Conservation (phyloP, 2,888 invertebrate genomes). For the Dermolepida albohirtum region DNA sequence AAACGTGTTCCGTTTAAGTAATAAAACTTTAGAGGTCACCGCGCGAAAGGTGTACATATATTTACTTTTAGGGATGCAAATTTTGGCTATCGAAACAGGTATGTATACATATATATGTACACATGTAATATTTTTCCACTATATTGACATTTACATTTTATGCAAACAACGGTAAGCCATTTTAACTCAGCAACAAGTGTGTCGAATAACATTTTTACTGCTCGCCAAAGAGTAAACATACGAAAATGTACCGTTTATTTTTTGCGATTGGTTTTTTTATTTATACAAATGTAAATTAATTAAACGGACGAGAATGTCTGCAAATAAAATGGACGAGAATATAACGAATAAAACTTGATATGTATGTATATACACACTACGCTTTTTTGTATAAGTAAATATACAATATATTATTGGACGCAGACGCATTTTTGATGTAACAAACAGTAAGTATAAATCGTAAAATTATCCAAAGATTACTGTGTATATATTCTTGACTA, state of each 20-base stretch:
- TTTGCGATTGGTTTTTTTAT: conserved; percentile 25
- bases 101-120: neutral
- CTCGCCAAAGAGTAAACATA: conserved; percentile 1
- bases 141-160: conserved; percentile 8
- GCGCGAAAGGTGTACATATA: no score
- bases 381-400: neutral
- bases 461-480: no score
- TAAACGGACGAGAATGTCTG: neutral
- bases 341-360: no score
- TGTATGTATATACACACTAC: no score
- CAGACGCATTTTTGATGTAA: no score
- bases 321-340: conserved; percentile 13
- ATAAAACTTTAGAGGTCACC: no score
- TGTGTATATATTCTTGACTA: no score
- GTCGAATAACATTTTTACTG: conserved; percentile 36
- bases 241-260: conserved; percentile 36
- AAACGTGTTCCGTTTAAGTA: no score
- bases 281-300: conserved; percentile 21
- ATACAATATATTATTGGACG: no score
- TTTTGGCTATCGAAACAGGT: no score
- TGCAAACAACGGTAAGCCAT: conserved; percentile 29
- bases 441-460: no score
- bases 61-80: no score
- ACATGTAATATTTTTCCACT: conserved; percentile 24
- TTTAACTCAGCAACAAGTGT: conserved; percentile 27